Percentiles rank a stretch among this genome's conserved stretches.
Conservation (phyloP, 1,140 invertebrate species). For the Monochamus saltuarius region DNA sequence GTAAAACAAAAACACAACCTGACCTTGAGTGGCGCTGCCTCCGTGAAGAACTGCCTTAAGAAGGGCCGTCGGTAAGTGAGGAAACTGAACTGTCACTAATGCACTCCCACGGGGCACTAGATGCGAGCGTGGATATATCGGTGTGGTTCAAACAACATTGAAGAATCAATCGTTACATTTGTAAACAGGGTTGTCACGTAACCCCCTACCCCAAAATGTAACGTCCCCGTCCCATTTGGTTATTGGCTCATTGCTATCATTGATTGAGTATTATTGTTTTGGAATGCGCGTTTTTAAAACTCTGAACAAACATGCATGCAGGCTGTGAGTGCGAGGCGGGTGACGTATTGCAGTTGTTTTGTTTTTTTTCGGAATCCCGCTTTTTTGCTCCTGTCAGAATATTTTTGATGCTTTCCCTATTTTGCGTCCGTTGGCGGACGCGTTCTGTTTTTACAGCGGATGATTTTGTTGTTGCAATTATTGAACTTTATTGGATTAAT, state of each 20-base stretch:
- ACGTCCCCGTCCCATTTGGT: slow-evolving; percentile 53
- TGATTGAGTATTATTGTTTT: slow-evolving; percentile 56
- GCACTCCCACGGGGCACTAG: slow-evolving; percentile 41
- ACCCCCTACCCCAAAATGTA: slow-evolving; percentile 46
- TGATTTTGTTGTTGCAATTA: slow-evolving; percentile 35
- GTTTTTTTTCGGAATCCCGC: slow-evolving; percentile 24
- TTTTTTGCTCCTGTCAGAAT: slow-evolving; percentile 29
- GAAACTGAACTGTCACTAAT: slow-evolving; percentile 15
- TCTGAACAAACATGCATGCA: slow-evolving; percentile 49
- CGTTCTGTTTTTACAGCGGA: slow-evolving; percentile 26
- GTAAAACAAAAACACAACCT: too few species aligned
- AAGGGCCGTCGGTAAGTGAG: not conserved
- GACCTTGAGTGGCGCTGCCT: too few species aligned
- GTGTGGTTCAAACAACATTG: slow-evolving; percentile 52
- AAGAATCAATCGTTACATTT: slow-evolving; percentile 55
- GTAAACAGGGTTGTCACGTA: slow-evolving; percentile 54
- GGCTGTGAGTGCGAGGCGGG: slow-evolving; percentile 32
- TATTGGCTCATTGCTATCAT: slow-evolving; percentile 55
- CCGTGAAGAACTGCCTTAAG: too few species aligned
- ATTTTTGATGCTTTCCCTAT: slow-evolving; percentile 28
- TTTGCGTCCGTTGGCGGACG: slow-evolving; percentile 15
- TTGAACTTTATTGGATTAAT: slow-evolving; percentile 31
- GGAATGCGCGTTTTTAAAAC: slow-evolving; percentile 55
- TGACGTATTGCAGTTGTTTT: slow-evolving; percentile 43
- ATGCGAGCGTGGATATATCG: slow-evolving; percentile 44